phyloP scores from a whole-genome alignment of 2,797 vertebrate genomes.

The Kryptopterus vitreolus region DNA sequence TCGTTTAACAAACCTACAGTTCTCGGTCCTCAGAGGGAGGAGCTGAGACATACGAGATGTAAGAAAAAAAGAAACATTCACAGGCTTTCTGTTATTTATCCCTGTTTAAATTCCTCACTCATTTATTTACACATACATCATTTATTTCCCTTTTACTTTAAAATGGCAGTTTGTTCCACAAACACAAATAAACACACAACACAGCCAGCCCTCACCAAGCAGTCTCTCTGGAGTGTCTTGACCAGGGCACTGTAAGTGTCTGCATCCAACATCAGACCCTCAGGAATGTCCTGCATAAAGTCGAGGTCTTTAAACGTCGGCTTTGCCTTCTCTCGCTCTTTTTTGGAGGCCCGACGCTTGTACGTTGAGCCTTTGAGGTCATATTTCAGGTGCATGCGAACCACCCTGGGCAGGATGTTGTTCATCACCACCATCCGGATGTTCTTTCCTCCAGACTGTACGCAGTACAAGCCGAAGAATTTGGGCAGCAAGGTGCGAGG shows the following conservation, averaged over 20 bases:
- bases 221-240: constrained; percentile 95
- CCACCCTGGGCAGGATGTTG: constrained; percentile 91
- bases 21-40: background rate
- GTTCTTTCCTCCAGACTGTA: constrained; percentile 96
- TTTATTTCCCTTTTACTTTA: background rate
- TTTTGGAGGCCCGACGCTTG: constrained; percentile 93
- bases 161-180: too few relatives aligned
- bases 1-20: background rate
- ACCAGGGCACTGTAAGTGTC: constrained; percentile 91
- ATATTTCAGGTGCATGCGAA: constrained; percentile 97
- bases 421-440: constrained; percentile 98
- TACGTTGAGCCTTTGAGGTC: constrained; percentile 98
- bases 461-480: constrained; percentile 97
- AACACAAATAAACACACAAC: background rate
- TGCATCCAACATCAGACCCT: constrained; percentile 89
- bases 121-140: background rate
- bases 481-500: constrained; percentile 95
- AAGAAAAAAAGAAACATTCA: background rate
- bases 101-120: background rate
- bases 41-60: background rate
- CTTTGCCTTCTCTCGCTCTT: constrained; percentile 90
- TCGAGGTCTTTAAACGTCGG: constrained; percentile 97
- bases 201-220: constrained; percentile 79
- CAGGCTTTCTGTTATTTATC: background rate
- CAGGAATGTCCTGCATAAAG: constrained; percentile 91